These are phyloP conservation scores for Boloria selene DNA, from an alignment of 2,888 invertebrate species.

Conservation along the genomic window DNA sequence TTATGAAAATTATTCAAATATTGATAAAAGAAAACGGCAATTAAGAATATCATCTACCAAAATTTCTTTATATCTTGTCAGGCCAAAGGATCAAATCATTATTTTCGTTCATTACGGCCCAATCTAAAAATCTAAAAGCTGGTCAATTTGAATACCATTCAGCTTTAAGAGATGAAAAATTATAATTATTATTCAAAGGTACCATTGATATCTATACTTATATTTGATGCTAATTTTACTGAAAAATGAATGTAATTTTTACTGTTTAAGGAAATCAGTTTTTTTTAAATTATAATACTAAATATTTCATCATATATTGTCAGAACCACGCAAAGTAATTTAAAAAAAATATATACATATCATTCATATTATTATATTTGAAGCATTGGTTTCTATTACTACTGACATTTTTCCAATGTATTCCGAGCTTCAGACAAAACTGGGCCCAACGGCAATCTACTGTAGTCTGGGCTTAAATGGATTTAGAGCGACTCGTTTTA, in stretches of 20 bases:
- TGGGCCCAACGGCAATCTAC: slow-evolving; percentile 7
- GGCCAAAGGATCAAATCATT: slow-evolving; percentile 4
- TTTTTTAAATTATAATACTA: too few species aligned
- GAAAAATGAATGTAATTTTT: too few species aligned
- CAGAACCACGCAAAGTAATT: too few species aligned
- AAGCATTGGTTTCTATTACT: too few species aligned
- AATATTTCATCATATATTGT: too few species aligned
- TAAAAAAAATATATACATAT: too few species aligned
- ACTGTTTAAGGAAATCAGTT: too few species aligned
- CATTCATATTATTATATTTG: too few species aligned
- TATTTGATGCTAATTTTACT: too few species aligned
- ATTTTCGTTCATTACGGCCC: slow-evolving; percentile 4
- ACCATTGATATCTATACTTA: too few species aligned
- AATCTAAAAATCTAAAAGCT: slow-evolving; percentile 14
- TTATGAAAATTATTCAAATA: background rate
- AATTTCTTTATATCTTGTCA: slow-evolving; percentile 6
- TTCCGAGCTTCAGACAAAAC: slow-evolving; percentile 8
- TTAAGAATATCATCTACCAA: slow-evolving; percentile 6
- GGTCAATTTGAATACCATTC: background rate
- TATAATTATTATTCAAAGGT: too few species aligned
- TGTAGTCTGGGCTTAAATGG: slow-evolving; percentile 4
- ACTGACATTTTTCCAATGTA: background rate
- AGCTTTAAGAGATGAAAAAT: background rate
- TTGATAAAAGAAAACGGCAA: slow-evolving; percentile 14
- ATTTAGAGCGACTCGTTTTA: slow-evolving; percentile 1